A percentile compares a stretch with the other conserved stretches of the same genome.
phyloP scores from a whole-genome alignment of 1,140 invertebrate species.

The Aphelinus certus region DNA sequence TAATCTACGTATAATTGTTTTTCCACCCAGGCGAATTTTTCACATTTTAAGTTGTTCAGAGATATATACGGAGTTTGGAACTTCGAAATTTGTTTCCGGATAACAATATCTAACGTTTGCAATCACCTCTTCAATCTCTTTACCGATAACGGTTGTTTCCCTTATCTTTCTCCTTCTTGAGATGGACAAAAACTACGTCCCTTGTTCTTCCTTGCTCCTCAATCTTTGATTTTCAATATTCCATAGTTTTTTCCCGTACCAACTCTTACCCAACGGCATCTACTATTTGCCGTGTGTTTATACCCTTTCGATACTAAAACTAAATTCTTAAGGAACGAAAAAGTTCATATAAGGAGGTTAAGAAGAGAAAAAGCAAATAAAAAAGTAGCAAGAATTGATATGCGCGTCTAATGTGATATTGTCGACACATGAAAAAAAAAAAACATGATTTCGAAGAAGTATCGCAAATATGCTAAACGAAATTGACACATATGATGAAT shows the following conservation, averaged over 20 bases:
- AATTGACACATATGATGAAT: constrained; percentile 37
- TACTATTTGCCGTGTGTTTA: constrained; percentile 36
- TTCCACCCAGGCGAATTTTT: too few relatives aligned
- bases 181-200: constrained; percentile 38
- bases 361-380: constrained; percentile 34
- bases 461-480: constrained; percentile 36
- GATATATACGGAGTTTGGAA: constrained; percentile 16
- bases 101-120: constrained; percentile 48
- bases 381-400: constrained; percentile 34
- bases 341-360: constrained; percentile 24
- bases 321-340: constrained; percentile 14
- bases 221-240: constrained; percentile 22
- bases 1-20: too few relatives aligned
- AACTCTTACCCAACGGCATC: constrained; percentile 23
- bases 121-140: constrained; percentile 48
- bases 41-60: not conserved
- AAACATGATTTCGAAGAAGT: constrained; percentile 34
- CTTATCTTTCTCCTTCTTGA: constrained; percentile 42
- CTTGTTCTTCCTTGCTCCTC: not conserved
- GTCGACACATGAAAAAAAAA: not conserved
- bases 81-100: constrained; percentile 56
- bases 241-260: not conserved
- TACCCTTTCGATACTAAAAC: constrained; percentile 33
- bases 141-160: constrained; percentile 31
- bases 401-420: constrained; percentile 38